A percentile compares a stretch with the other conserved stretches of the same genome.
These are phyloP conservation scores for Pseudomyrmex pallidus DNA, from an alignment of 1,140 invertebrate genomes.

Conservation along the genomic window DNA sequence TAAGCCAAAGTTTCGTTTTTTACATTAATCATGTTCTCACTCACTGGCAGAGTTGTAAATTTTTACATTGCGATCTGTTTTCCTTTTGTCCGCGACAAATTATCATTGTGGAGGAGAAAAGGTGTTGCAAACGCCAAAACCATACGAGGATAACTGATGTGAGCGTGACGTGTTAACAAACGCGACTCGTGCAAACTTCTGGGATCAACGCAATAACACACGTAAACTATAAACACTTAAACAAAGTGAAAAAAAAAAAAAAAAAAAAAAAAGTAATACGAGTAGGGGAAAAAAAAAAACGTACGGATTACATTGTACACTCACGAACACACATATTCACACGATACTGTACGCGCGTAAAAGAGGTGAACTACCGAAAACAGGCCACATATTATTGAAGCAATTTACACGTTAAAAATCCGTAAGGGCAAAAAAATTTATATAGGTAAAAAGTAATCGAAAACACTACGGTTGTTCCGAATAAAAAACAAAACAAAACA, in stretches of 20 bases:
- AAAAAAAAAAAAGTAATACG: constrained; percentile 52
- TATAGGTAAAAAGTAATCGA: constrained; percentile 56
- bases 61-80: constrained; percentile 49
- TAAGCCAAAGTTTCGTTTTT: constrained; percentile 4
- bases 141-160: constrained; percentile 36
- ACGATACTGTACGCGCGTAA: constrained; percentile 59
- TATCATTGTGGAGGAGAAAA: constrained; percentile 38
- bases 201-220: constrained; percentile 78
- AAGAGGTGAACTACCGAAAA: constrained; percentile 59
- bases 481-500: constrained; percentile 67
- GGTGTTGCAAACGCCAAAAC: constrained; percentile 48
- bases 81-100: constrained; percentile 27
- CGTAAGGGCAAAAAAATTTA: constrained; percentile 68
- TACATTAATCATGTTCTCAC: constrained; percentile 9
- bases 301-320: constrained; percentile 51
- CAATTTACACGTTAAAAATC: constrained; percentile 77
- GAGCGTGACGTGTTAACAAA: constrained; percentile 63
- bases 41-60: constrained; percentile 26
- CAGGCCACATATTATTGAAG: constrained; percentile 74
- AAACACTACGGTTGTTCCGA: constrained; percentile 70
- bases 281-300: constrained; percentile 33
- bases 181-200: constrained; percentile 79
- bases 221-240: constrained; percentile 67
- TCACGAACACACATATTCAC: constrained; percentile 52
- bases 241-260: constrained; percentile 59